Evolutionary conservation across 2,113 vertebrate genomes (phyloP), one percentile per base, ranked within the genome.

Genomic region (human (Homo sapiens)): DNA sequence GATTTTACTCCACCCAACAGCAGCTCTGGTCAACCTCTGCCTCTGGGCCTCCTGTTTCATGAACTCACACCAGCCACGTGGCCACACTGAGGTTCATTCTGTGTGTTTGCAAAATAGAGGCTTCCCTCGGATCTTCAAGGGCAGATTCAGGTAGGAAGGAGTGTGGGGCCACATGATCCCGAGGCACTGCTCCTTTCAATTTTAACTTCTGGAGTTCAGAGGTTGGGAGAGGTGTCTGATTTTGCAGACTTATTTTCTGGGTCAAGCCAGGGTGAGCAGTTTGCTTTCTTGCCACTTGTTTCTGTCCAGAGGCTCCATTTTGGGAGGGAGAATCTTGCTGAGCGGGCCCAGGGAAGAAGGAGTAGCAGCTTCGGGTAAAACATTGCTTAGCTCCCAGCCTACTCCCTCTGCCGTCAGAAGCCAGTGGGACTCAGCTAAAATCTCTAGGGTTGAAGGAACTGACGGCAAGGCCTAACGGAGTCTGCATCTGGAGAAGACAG

Each of bases 201-300:
- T 91, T 96, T 96, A 91, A 96, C 89, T 87, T 94, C 64, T 96
- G 40, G 57, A 94, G 80, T 66, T 76, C 82, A 93, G 81, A 90
- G 91, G 81, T 32, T 25, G n/a, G 20, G 18, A 35, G 75, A 90
- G 76, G 27, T 5, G 18, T 73, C 70, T 64, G 79, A 43, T 27
- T 43, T 22, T 38, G 38, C 57, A 80, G 43, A 73, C 22, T 84
- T 43, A 6, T 22, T 89, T 85, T 85, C 85, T 73, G 78, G 61
- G 43, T 83, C 81, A 85, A 48, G 35, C 85, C 50, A 0, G 20
- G 75, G 91, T 64, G 23, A 91, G 81, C 68, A 79, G 64, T 66
- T 75, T 20, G 82, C 70, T 64, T 59, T 12, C 16, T 32, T 9
- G 59, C 55, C 75, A 30, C 66, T 66, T 61, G 32, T 73, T 52